phyloP scores from a whole-genome alignment of 1,140 invertebrate genomes.

The Bombus polaris region DNA sequence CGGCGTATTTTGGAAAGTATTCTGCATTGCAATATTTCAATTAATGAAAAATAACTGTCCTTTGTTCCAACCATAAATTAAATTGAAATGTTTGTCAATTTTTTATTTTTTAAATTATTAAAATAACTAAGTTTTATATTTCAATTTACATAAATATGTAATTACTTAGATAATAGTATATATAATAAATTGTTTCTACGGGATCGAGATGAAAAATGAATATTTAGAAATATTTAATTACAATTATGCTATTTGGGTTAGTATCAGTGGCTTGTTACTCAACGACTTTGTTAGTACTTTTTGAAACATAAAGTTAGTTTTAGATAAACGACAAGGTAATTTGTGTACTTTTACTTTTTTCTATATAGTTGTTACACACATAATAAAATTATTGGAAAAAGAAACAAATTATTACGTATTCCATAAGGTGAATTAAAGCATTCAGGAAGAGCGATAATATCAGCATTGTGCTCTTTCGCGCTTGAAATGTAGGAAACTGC shows the following conservation, averaged over 20 bases:
- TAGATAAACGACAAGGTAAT: background rate
- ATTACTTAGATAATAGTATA: background rate
- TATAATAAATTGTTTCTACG: background rate
- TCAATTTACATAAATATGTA: background rate
- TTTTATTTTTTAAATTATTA: background rate
- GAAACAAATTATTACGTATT: constrained; percentile 84
- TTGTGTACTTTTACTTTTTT: background rate
- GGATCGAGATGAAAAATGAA: background rate
- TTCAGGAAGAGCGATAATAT: constrained; percentile 93
- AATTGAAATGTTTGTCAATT: background rate
- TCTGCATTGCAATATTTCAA: constrained; percentile 77
- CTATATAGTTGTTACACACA: background rate
- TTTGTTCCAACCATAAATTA: background rate
- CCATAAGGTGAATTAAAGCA: constrained; percentile 98
- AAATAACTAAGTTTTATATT: background rate
- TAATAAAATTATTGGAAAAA: background rate
- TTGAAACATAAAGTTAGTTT: background rate
- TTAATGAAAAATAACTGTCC: constrained; percentile 10
- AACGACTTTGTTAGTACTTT: background rate
- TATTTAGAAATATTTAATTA: background rate
- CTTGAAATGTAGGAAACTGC: constrained; percentile 89
- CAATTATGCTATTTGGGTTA: background rate
- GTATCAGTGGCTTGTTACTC: background rate
- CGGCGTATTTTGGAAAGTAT: constrained; percentile 94
- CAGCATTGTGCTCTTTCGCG: constrained; percentile 89